phyloP scores from a whole-genome alignment of 2,797 vertebrate genomes.

The Mallotus villosus region DNA sequence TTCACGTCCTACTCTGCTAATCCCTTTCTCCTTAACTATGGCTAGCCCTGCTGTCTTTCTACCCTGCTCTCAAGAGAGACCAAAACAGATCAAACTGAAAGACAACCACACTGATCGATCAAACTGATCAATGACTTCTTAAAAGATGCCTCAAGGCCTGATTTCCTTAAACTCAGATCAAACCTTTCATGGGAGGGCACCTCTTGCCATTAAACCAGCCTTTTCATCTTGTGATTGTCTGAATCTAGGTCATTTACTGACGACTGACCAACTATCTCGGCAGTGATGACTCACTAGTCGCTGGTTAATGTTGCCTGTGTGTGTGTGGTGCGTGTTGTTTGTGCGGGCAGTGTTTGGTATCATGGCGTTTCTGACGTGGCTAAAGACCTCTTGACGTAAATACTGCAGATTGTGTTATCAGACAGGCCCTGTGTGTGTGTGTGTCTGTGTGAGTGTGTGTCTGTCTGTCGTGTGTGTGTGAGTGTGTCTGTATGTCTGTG shows the following conservation, averaged over 20 bases:
- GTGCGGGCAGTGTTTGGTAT: neutral
- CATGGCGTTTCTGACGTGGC: neutral
- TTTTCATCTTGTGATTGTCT: neutral
- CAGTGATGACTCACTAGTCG: constrained; percentile 1
- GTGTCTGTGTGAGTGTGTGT: too few relatives aligned
- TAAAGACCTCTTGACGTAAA: constrained; percentile 3
- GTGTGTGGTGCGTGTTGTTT: constrained; percentile 26
- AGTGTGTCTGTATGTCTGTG: too few relatives aligned
- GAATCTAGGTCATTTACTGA: neutral
- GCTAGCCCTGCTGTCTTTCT: neutral
- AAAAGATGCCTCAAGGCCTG: neutral
- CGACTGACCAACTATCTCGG: neutral
- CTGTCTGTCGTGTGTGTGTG: too few relatives aligned
- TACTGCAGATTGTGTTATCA: constrained; percentile 4
- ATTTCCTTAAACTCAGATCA: neutral
- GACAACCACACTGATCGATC: neutral
- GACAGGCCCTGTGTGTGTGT: neutral
- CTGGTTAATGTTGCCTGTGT: constrained; percentile 7
- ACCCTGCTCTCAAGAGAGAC: neutral
- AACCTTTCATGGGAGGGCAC: neutral
- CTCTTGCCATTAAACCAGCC: neutral
- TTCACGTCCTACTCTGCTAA: neutral
- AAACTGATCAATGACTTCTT: neutral
- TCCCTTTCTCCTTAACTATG: neutral
- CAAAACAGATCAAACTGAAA: neutral